Evolutionary conservation across 2,113 vertebrate genomes (phyloP).

Genomic region (Dicentrarchus labrax): DNA sequence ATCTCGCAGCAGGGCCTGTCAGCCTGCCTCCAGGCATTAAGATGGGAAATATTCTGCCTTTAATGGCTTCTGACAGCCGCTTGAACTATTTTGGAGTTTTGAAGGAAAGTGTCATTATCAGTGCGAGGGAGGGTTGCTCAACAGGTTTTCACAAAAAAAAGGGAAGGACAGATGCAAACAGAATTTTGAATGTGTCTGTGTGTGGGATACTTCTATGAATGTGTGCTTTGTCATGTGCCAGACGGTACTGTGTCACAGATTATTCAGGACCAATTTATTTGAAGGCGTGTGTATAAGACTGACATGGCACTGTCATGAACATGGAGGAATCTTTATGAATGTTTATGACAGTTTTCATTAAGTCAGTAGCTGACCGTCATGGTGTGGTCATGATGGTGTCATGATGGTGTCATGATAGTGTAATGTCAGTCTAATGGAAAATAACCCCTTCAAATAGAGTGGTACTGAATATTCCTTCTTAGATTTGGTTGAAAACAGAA

Average conservation of each 20-base stretch:
- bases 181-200: background rate
- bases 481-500: background rate
- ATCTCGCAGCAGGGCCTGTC: constrained; percentile 45
- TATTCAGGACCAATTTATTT: no score
- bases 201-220: background rate
- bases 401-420: no score
- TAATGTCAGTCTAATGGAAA: no score
- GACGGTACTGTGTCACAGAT: background rate
- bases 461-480: background rate
- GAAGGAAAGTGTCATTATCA: constrained; percentile 26
- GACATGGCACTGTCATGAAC: no score
- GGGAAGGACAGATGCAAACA: background rate
- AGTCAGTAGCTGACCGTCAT: no score
- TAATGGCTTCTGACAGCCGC: constrained; percentile 62
- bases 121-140: background rate
- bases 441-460: no score
- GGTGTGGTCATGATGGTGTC: no score
- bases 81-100: constrained; percentile 19
- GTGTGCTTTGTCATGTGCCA: background rate
- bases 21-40: constrained; percentile 39
- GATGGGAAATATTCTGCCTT: constrained; percentile 28
- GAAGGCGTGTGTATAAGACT: no score
- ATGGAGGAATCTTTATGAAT: no score
- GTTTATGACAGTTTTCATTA: no score
- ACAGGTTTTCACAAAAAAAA: constrained; percentile 28